A percentile compares a stretch with the other conserved stretches of the same genome.
phyloP scores from a whole-genome alignment of 2,888 invertebrate species.

The Pristionchus mayeri region DNA sequence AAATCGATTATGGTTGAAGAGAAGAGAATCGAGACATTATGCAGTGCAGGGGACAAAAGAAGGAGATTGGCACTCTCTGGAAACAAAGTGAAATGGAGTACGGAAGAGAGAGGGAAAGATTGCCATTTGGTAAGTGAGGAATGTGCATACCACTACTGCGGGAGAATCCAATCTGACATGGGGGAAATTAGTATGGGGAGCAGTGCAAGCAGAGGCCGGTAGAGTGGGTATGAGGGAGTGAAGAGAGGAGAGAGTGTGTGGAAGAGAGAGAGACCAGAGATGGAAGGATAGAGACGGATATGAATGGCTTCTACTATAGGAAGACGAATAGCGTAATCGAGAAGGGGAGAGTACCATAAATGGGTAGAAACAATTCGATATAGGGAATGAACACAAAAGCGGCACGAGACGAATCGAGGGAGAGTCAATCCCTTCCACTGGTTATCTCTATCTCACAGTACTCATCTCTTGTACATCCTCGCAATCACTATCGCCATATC shows the following conservation, averaged over 20 bases:
- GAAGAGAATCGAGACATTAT: constrained; percentile 52
- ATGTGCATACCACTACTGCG: neutral
- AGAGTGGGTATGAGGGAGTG: constrained; percentile 14
- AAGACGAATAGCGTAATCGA: constrained; percentile 10
- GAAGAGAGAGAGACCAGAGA: constrained; percentile 33
- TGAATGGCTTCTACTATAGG: constrained; percentile 25
- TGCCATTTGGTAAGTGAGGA: neutral
- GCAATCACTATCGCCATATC: neutral
- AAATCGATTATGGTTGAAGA: constrained; percentile 51
- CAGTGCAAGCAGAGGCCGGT: constrained; percentile 49
- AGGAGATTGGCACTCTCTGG: neutral
- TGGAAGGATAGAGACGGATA: constrained; percentile 11
- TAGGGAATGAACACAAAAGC: neutral
- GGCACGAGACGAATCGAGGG: neutral
- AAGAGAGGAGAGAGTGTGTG: neutral
- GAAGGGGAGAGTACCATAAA: neutral
- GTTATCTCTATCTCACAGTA: too few relatives aligned
- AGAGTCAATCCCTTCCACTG: neutral
- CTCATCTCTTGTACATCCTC: neutral
- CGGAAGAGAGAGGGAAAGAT: neutral
- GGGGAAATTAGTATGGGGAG: constrained; percentile 52
- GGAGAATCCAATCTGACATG: neutral
- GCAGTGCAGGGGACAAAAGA: constrained; percentile 11
- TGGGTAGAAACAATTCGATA: neutral
- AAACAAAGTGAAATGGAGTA: neutral